Evolutionary conservation across 2,888 invertebrate species (phyloP).

Genomic region (Amiota communis): DNA sequence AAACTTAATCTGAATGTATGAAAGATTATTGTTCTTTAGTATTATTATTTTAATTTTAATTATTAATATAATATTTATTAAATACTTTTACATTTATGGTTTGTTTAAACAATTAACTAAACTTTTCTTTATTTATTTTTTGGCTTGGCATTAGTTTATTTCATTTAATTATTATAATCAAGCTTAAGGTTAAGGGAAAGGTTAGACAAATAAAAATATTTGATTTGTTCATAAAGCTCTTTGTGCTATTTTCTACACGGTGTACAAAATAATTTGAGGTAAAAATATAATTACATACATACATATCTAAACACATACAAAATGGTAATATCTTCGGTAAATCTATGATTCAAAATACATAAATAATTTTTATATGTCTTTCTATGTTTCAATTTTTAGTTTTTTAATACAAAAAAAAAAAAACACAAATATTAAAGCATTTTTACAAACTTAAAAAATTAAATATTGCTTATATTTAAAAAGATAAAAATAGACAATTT

Average conservation of each 20-base stretch:
- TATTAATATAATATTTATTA: background rate
- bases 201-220: conserved; percentile 17
- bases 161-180: background rate
- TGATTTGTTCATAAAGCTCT: conserved; percentile 29
- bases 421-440: conserved; percentile 23
- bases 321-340: no score
- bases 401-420: background rate
- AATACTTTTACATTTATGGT: conserved; percentile 20
- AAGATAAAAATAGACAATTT: conserved; percentile 23
- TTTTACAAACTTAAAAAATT: conserved; percentile 31
- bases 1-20: no score
- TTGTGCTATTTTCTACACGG: conserved; percentile 63
- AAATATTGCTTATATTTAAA: no score
- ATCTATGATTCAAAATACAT: no score
- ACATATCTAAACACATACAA: conserved; percentile 17
- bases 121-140: background rate
- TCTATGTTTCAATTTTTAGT: no score
- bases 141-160: conserved; percentile 3
- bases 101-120: conserved; percentile 24
- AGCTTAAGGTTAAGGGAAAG: background rate
- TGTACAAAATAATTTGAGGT: conserved; percentile 38
- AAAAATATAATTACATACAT: conserved; percentile 38
- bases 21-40: no score
- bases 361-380: no score
- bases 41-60: no score